Conservation (phyloP, 2,797 vertebrate genomes). For the Perodicticus potto region DNA sequence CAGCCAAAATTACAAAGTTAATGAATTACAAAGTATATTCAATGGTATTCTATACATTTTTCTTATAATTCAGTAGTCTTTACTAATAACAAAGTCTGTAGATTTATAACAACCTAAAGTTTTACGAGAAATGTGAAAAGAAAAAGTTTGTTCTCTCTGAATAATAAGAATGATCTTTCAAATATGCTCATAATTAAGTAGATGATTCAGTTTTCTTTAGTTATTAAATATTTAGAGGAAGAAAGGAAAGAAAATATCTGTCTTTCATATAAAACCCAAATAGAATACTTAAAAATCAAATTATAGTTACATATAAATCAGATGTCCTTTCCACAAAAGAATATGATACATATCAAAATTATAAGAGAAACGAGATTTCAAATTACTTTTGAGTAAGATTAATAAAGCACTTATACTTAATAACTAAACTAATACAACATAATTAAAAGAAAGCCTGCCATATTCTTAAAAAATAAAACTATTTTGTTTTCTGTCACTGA, state of each 20-base stretch:
- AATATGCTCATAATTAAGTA: conserved; percentile 55
- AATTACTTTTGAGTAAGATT: conserved; percentile 30
- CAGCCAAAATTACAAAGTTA: conserved; percentile 82
- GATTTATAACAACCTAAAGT: conserved; percentile 78
- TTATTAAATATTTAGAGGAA: background rate
- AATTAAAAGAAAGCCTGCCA: conserved; percentile 72
- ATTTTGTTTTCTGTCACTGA: background rate
- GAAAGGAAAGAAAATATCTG: background rate
- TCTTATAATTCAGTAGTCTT: conserved; percentile 81
- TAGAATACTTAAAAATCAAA: conserved; percentile 45
- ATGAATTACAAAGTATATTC: conserved; percentile 85
- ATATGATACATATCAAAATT: conserved; percentile 38
- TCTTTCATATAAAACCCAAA: conserved; percentile 37
- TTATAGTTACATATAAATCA: conserved; percentile 55
- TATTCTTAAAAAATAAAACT: conserved; percentile 44
- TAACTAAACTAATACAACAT: conserved; percentile 67
- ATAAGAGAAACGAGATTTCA: conserved; percentile 1
- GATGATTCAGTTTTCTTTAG: conserved; percentile 49
- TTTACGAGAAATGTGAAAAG: conserved; percentile 66
- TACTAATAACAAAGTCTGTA: conserved; percentile 82
- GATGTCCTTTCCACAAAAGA: background rate
- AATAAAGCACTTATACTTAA: conserved; percentile 57
- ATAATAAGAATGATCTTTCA: conserved; percentile 68
- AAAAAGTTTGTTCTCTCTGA: conserved; percentile 73
- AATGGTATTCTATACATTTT: conserved; percentile 79